Evolutionary conservation across 2,888 invertebrate species (phyloP), one percentile per base, ranked within the genome.

Genomic region (Argynnis bischoffii): DNA sequence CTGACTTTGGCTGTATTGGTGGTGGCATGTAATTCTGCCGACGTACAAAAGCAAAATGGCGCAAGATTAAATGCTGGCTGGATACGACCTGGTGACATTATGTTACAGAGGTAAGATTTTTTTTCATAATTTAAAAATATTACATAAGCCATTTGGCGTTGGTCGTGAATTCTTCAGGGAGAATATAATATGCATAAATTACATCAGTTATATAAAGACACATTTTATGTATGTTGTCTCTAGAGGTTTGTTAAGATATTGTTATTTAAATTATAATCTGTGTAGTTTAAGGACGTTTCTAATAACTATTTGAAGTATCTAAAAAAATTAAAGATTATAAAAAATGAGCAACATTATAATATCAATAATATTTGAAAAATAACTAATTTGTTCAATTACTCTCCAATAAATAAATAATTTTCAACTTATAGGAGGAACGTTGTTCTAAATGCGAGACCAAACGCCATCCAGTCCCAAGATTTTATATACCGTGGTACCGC

Each of bases 61-160:
- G 71, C 80, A 3, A 82, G 82, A 69, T 64, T 87, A 13, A 76
- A 69, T 50, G 63, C 76, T 2, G 87, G 87, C 3, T 72, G 56
- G 57, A 54, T 81, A 6, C 47, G n/a, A 0, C 6, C 76, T 6
- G 82, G 83, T 3, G 85, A 86, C 60, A 74, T 77, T 31, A 73
- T 85, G 3, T 69, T 86, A 16, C 65, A 78, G 71, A 83, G 83
- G 87, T 87, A 77, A 26, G 59, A 18, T 13, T 6, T 55, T 8
- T 35, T 8, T 35, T 2, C 35, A 35, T n/a, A 13, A 50, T 48
- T 14, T 11, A 5, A 18, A 1, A 11, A 59, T 55, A 21, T 53
- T 31, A 31, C 31, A 35, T 35, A 35, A 35, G 6, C 6, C 6
- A 35, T 35, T 35, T 35, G 8, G 35, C 8, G 2, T 31, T 0